phyloP scores from a whole-genome alignment of 2,797 vertebrate species.

The Botia almorhae region DNA sequence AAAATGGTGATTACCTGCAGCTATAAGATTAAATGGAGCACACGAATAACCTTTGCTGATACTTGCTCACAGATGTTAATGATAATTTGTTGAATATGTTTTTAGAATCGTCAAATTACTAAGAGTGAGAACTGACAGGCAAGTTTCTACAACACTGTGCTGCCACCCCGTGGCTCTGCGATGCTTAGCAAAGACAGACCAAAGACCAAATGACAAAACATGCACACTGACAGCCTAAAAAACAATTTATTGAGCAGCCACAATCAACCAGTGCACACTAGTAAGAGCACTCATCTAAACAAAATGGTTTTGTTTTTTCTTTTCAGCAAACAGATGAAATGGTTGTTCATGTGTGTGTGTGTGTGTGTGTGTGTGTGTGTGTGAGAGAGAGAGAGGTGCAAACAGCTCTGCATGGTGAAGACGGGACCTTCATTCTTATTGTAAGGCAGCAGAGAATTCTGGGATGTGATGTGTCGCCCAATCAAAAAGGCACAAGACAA shows the following conservation, averaged over 20 bases:
- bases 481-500: too few relatives aligned
- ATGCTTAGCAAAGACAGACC: too few relatives aligned
- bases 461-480: too few relatives aligned
- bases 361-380: slow-evolving; percentile 59
- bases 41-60: background rate
- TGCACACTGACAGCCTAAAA: slow-evolving; percentile 66
- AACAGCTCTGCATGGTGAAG: too few relatives aligned
- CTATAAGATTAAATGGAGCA: too few relatives aligned
- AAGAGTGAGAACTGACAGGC: background rate
- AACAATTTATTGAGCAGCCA: slow-evolving; percentile 87
- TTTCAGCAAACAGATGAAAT: slow-evolving; percentile 85
- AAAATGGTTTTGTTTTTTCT: slow-evolving; percentile 66
- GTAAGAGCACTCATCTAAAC: slow-evolving; percentile 85
- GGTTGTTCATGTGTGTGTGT: slow-evolving; percentile 87
- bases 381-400: too few relatives aligned
- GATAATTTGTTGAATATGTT: background rate
- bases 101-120: background rate
- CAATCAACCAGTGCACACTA: slow-evolving; percentile 76
- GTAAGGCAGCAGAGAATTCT: too few relatives aligned
- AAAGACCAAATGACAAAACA: too few relatives aligned
- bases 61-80: background rate
- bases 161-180: slow-evolving; percentile 38
- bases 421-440: too few relatives aligned
- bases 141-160: background rate
- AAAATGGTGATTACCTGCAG: too few relatives aligned